Evolutionary conservation across 2,113 vertebrate species (phyloP).

Genomic region (Passer montanus): DNA sequence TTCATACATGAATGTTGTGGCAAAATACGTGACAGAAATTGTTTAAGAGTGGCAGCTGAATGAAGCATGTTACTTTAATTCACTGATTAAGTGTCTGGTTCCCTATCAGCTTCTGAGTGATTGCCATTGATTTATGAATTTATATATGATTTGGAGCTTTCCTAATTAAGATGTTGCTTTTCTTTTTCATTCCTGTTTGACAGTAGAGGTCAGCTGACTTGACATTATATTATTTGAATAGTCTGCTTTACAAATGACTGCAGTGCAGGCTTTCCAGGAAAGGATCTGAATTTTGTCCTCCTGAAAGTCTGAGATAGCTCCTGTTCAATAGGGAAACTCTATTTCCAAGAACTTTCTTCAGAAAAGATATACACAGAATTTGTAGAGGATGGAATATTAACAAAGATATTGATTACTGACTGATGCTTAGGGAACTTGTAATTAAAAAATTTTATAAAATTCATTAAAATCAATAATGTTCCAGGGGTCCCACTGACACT

Average conservation of each 20-base stretch:
- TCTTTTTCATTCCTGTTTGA: slow-evolving; percentile 1
- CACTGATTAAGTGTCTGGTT: background rate
- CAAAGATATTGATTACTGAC: background rate
- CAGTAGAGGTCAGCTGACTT: background rate
- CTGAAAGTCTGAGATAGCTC: background rate
- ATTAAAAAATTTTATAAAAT: background rate
- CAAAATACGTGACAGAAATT: background rate
- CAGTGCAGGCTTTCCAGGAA: background rate
- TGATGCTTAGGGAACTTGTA: background rate
- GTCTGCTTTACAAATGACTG: background rate
- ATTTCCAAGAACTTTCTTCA: background rate
- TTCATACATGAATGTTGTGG: background rate
- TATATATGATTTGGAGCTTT: background rate
- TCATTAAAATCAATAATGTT: background rate
- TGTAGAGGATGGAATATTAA: background rate
- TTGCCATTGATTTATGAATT: background rate
- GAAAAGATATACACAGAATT: background rate
- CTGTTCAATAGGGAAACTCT: background rate
- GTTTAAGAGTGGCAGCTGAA: background rate
- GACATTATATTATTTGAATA: background rate
- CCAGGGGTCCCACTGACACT: background rate
- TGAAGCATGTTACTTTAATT: background rate
- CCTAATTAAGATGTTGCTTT: background rate
- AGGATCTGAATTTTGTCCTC: background rate
- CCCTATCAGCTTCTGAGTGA: background rate